Conservation (phyloP, 1,140 invertebrate genomes). For the Psix sp. region DNA sequence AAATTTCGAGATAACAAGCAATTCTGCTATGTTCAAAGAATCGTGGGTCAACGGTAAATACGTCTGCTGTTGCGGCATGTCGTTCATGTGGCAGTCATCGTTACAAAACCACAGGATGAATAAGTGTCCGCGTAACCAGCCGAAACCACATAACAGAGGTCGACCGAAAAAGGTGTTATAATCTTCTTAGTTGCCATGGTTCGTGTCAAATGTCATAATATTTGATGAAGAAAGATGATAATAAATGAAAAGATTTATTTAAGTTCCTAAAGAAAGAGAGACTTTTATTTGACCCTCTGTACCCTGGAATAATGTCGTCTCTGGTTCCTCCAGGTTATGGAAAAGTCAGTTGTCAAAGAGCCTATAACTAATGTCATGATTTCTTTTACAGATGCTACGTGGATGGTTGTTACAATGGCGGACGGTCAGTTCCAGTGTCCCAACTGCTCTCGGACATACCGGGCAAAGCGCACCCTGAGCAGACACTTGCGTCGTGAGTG, state of each 20-base stretch:
- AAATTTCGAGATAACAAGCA: too few relatives aligned
- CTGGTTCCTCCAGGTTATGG: too few relatives aligned
- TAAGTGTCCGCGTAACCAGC: slow-evolving; percentile 1
- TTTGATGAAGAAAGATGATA: too few relatives aligned
- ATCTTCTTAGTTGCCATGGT: too few relatives aligned
- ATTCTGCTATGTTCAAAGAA: background rate
- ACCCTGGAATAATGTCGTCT: too few relatives aligned
- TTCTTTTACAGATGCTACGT: slow-evolving; percentile 39
- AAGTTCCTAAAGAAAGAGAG: too few relatives aligned
- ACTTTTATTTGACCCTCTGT: too few relatives aligned
- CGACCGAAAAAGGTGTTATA: slow-evolving; percentile 5
- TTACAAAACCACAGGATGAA: slow-evolving; percentile 13
- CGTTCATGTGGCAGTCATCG: slow-evolving; percentile 33
- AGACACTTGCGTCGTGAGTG: slow-evolving; percentile 50
- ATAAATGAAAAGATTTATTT: too few relatives aligned
- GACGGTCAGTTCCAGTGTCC: slow-evolving; percentile 28
- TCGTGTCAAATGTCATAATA: too few relatives aligned
- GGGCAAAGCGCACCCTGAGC: slow-evolving; percentile 30
- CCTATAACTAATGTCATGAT: slow-evolving; percentile 6
- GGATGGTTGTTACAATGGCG: background rate
- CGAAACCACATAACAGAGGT: background rate
- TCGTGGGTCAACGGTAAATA: slow-evolving; percentile 34
- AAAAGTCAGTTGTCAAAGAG: too few relatives aligned
- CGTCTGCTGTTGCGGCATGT: slow-evolving; percentile 24
- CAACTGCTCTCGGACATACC: slow-evolving; percentile 34